Base-by-base conservation (phyloP, 1,140 invertebrate genomes). In the Eumeta japonica region DNA sequence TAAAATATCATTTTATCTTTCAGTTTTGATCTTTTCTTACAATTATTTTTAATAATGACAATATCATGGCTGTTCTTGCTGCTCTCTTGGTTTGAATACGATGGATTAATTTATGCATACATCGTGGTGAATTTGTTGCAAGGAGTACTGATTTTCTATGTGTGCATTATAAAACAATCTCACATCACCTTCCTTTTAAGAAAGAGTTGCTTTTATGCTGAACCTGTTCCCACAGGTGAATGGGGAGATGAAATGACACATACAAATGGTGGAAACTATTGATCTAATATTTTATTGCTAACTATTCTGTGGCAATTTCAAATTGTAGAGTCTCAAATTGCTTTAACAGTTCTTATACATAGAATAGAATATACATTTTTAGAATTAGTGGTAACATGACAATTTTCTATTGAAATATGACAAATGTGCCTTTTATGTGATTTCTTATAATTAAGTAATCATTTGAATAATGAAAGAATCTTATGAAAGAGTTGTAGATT, bases 201-300 rank as follows among this genome's bases (percentile, higher is more conserved):
- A 28, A 89, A 90, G 63, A 86, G 85, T 28, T 90, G 86, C 62
- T 87, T 84, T 52, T 85, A 84, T 52, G 81, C 80, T 10, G 81
- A 84, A 41, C 81, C 85, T 0, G 75, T 81, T 19, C 75, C 70
- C 2, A 78, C 83, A 0, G 83, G 81, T 1, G 88, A 90, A 51
- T 90, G 88, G 88, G 89, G 88, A 3, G 89, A 92, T 61, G 89
- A 92, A 75, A 84, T 90, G 85, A 85, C 84, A 27, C 85, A 87
- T 39, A 89, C 89, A 79, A 87, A 89, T 58, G 82, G 83, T 14
- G 83, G 83, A 39, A 83, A 84, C 57, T 84, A 79, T 71, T 68
- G 57, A n/a, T n/a, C n/a, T n/a, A 50, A 7, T 52, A 35, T 14
- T 54, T 34, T n/a, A n/a, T n/a, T n/a, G n/a, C n/a, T n/a, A n/a